Conservation (phyloP, 2,113 vertebrate species). For the Lasiurus borealis region DNA sequence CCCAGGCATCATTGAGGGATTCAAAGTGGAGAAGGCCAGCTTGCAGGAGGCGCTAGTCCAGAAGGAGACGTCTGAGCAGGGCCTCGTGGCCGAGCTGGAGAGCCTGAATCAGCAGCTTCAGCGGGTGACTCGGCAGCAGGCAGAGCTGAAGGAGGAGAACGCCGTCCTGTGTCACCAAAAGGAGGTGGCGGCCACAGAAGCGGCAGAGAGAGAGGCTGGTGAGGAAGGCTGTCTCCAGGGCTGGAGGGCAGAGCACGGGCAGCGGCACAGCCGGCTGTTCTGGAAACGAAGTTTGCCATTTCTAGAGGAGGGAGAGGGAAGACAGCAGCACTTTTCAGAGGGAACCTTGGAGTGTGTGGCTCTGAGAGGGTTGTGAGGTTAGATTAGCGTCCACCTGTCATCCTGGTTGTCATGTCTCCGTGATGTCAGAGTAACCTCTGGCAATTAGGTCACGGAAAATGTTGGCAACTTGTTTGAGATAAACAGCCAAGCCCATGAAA, state of each 20-base stretch:
- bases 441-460: neutral
- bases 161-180: constrained; percentile 79
- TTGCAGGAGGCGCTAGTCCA: constrained; percentile 91
- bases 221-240: neutral
- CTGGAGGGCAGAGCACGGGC: fast-evolving
- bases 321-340: neutral
- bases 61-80: constrained; percentile 92
- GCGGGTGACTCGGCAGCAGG: constrained; percentile 82
- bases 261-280: fast-evolving
- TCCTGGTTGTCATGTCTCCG: neutral
- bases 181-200: constrained; percentile 81
- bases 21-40: constrained; percentile 90
- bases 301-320: neutral
- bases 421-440: neutral
- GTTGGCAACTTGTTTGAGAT: neutral
- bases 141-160: constrained; percentile 77
- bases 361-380: neutral
- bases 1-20: constrained; percentile 93
- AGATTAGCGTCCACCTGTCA: neutral
- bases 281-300: neutral
- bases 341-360: neutral
- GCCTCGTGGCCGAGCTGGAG: constrained; percentile 92
- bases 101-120: constrained; percentile 86
- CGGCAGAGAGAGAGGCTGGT: constrained; percentile 85
- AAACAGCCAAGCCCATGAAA: neutral